phyloP scores from a whole-genome alignment of 2,888 invertebrate genomes.

The Volucella inflata region DNA sequence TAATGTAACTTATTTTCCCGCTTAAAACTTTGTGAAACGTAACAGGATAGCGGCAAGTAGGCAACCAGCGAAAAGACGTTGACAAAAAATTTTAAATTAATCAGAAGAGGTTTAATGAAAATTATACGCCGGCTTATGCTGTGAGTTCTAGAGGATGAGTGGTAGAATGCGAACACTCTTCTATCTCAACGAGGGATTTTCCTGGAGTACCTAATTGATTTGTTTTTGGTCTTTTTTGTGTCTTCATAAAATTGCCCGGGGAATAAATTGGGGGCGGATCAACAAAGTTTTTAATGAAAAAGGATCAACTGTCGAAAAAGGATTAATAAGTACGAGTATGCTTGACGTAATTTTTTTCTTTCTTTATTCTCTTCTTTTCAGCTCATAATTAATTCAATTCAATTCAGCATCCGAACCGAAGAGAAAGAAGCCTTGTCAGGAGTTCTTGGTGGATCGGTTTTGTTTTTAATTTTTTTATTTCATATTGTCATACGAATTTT shows the following conservation, averaged over 20 bases:
- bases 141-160: no score
- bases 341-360: background rate
- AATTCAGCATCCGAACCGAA: no score
- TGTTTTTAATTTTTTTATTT: no score
- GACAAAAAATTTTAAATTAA: conserved; percentile 23
- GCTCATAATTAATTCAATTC: no score
- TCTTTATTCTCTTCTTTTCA: no score
- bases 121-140: conserved; percentile 5
- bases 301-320: conserved; percentile 4
- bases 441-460: no score
- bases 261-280: background rate
- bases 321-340: conserved; percentile 6
- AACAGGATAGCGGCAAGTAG: no score
- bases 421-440: no score
- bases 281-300: conserved; percentile 13
- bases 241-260: background rate
- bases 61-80: background rate
- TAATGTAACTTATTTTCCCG: no score
- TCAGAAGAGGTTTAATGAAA: conserved; percentile 32
- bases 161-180: no score
- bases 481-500: no score
- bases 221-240: background rate
- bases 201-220: conserved; percentile 31
- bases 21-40: no score
- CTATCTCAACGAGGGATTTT: conserved; percentile 12